These are phyloP conservation scores for Brachionichthys hirsutus DNA, from an alignment of 2,113 vertebrate genomes.

Conservation along the genomic window DNA sequence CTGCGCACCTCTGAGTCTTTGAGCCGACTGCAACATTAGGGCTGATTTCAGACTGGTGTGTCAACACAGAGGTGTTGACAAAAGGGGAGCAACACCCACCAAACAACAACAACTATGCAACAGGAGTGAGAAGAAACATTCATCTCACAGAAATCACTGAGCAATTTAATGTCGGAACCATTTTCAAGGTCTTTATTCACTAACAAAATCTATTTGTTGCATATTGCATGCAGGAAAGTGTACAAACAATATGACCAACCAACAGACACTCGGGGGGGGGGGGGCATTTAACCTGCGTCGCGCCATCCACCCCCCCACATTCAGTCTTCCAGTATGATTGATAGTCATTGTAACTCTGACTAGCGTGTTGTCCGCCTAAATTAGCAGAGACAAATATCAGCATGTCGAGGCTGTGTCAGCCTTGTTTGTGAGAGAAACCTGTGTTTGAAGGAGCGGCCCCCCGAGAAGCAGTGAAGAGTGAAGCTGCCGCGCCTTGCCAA, in stretches of 20 bases:
- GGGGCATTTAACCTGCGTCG: constrained; percentile 53
- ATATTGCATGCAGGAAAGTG: too few species aligned
- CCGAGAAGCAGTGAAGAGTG: constrained; percentile 34
- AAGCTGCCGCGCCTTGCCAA: constrained; percentile 43
- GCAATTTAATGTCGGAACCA: too few species aligned
- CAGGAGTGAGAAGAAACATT: background rate
- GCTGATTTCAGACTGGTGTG: constrained; percentile 28
- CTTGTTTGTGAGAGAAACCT: constrained; percentile 47
- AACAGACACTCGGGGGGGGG: constrained; percentile 19
- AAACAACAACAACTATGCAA: constrained; percentile 9
- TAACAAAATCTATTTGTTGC: too few species aligned
- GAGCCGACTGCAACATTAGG: constrained; percentile 28
- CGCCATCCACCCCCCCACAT: constrained; percentile 46
- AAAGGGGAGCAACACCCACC: constrained; percentile 4
- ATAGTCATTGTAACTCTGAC: constrained; percentile 69
- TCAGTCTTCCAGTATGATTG: constrained; percentile 58
- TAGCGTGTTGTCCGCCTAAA: constrained; percentile 71
- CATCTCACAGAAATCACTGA: too few species aligned
- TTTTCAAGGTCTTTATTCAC: too few species aligned
- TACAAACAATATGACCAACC: constrained; percentile 16
- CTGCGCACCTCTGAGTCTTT: constrained; percentile 14
- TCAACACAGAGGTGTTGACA: constrained; percentile 31
- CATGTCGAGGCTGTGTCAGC: constrained; percentile 37
- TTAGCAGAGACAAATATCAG: constrained; percentile 69
- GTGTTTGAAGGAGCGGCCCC: constrained; percentile 35